Conservation (phyloP, 2,113 vertebrate species). For the Prionailurus bengalensis region DNA sequence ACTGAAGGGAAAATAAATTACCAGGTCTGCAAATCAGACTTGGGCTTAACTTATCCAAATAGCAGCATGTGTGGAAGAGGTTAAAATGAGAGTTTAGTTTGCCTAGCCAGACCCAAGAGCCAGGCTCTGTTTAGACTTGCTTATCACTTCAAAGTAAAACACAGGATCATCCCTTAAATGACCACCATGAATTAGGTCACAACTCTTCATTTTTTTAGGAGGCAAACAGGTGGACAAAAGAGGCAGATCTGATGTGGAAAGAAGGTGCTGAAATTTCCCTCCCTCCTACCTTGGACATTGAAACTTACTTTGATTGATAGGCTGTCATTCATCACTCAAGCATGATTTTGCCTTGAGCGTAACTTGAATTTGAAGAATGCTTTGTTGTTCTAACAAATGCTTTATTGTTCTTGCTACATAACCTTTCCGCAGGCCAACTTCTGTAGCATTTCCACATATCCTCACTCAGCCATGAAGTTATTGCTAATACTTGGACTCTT, state of each 20-base stretch:
- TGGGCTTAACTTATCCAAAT: not conserved
- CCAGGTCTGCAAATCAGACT: not conserved
- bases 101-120: not conserved
- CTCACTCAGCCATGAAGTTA: not conserved
- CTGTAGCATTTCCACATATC: not conserved
- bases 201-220: conserved; percentile 17
- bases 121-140: not conserved
- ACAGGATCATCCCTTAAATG: not conserved
- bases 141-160: conserved; percentile 21
- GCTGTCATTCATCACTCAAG: conserved; percentile 18
- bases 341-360: conserved; percentile 32
- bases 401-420: conserved; percentile 58
- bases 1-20: not conserved
- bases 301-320: conserved; percentile 49
- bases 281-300: not conserved
- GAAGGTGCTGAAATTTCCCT: not conserved
- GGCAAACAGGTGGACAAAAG: not conserved
- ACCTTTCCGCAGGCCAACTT: conserved; percentile 13
- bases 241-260: not conserved
- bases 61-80: not conserved
- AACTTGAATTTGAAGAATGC: conserved; percentile 39
- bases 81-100: not conserved
- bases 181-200: not conserved
- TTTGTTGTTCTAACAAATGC: conserved; percentile 35
- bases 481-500: conserved; percentile 23